Conservation (phyloP, 2,113 vertebrate genomes). For the Pelobates fuscus region DNA sequence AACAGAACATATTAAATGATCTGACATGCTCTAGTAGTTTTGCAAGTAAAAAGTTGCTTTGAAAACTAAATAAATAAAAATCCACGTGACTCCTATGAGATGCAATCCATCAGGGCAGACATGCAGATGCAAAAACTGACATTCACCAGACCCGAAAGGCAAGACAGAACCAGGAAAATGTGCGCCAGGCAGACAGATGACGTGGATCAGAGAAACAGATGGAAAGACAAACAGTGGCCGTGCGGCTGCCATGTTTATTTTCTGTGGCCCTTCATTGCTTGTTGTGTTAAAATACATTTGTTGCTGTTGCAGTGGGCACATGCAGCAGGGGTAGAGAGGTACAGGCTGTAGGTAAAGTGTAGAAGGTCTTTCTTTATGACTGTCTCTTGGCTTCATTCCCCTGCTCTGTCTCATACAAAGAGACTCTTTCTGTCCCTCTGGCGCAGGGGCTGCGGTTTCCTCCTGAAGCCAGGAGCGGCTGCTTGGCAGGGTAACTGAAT, state of each 20-base stretch:
- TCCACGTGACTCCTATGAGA: too few relatives aligned
- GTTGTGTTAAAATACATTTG: background rate
- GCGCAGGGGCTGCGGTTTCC: slow-evolving; percentile 38
- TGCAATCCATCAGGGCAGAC: too few relatives aligned
- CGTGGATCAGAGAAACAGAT: slow-evolving; percentile 12
- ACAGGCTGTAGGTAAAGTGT: background rate
- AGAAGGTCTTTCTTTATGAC: slow-evolving; percentile 1
- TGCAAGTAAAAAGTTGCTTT: too few relatives aligned
- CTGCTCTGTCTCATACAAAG: slow-evolving; percentile 26
- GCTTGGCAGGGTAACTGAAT: slow-evolving; percentile 34
- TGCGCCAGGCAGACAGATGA: slow-evolving; percentile 4
- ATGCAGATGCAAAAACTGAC: too few relatives aligned
- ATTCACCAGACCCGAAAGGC: too few relatives aligned
- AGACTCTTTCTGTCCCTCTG: slow-evolving; percentile 31
- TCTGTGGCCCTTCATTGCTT: background rate
- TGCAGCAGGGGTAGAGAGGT: background rate
- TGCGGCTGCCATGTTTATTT: slow-evolving; percentile 22
- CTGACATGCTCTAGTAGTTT: too few relatives aligned
- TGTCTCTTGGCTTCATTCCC: slow-evolving; percentile 15
- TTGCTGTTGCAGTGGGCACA: background rate
- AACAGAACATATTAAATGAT: too few relatives aligned
- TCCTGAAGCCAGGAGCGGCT: slow-evolving; percentile 41
- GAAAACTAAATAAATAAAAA: too few relatives aligned
- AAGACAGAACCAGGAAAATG: too few relatives aligned
- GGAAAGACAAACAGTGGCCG: slow-evolving; percentile 31